Evolutionary conservation across 2,797 vertebrate species (phyloP), one percentile per base, ranked within the genome.

Genomic region (Rhinophrynus dorsalis): DNA sequence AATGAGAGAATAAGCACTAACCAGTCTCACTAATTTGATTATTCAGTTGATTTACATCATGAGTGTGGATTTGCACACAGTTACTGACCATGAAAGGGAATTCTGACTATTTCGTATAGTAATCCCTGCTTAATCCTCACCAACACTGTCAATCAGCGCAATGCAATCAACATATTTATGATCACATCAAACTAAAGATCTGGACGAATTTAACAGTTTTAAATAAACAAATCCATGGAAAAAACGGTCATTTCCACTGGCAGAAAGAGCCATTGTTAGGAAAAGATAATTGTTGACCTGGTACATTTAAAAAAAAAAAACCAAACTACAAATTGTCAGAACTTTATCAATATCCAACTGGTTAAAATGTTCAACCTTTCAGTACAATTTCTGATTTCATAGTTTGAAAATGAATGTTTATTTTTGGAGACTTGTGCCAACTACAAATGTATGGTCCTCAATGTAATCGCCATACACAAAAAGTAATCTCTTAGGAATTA

Each of bases 101-200:
- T 85, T 80, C 79, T 83, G 80, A 85, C 80, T 82, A 82, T 84
- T 85, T 78, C 78, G 73, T 75, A 60, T 76, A 79, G 77, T 85
- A 87, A 86, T 86, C 84, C 80, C 73, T 69, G 62, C 78, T 82
- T 84, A 86, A 87, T 85, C 85, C 83, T 77, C 77, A 65, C 81
- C 81, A 77, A 73, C 63, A 75, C 83, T 85, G 84, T 85, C 84
- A 87, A 83, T 86, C 85, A 87, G 76, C 77, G 61, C 78, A 85
- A 81, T 84, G 86, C 81, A 85, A 84, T 84, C 82, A 80, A 60
- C 77, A 87, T 83, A 86, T 86, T 85, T 85, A 85, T 82, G 82
- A 83, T 82, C 80, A 52, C 79, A 83, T 83, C 78, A 81, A 79
- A 79, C 78, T 67, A 78, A 79, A 84, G 82, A 85, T 86, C 83